A percentile compares a stretch with the other conserved stretches of the same genome.
Evolutionary conservation across 2,888 invertebrate genomes (phyloP).

Genomic region (Nasonovia ribisnigri): DNA sequence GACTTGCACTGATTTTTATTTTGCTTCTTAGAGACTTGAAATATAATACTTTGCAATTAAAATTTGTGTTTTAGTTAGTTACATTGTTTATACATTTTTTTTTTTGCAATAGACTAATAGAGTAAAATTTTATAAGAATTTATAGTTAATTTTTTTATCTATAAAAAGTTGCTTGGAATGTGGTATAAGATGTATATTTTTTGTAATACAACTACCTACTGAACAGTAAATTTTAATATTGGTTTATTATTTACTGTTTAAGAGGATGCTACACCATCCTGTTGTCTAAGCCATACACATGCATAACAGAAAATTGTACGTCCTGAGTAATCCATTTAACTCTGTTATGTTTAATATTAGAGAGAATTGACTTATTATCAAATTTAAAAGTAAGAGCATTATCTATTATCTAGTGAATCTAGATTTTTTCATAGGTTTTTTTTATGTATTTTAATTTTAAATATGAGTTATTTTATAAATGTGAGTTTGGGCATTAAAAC

Average conservation of each 20-base stretch:
- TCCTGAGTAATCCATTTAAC: background rate
- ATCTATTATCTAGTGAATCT: background rate
- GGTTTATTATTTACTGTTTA: background rate
- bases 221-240: background rate
- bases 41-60: conserved; percentile 17
- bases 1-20: conserved; percentile 45
- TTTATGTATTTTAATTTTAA: background rate
- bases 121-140: background rate
- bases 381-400: background rate
- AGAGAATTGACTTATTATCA: background rate
- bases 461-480: too few species aligned
- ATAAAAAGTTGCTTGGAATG: conserved; percentile 2
- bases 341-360: background rate
- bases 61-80: background rate
- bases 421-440: background rate
- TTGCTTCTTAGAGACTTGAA: conserved; percentile 28
- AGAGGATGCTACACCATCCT: background rate
- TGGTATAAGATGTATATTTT: background rate
- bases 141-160: background rate
- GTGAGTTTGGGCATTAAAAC: background rate
- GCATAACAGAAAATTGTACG: background rate
- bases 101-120: background rate
- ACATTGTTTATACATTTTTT: conserved; percentile 5
- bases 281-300: background rate
- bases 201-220: background rate